These are phyloP conservation scores for Eospalax fontanierii DNA, from an alignment of 2,797 vertebrate genomes.

Conservation along the genomic window DNA sequence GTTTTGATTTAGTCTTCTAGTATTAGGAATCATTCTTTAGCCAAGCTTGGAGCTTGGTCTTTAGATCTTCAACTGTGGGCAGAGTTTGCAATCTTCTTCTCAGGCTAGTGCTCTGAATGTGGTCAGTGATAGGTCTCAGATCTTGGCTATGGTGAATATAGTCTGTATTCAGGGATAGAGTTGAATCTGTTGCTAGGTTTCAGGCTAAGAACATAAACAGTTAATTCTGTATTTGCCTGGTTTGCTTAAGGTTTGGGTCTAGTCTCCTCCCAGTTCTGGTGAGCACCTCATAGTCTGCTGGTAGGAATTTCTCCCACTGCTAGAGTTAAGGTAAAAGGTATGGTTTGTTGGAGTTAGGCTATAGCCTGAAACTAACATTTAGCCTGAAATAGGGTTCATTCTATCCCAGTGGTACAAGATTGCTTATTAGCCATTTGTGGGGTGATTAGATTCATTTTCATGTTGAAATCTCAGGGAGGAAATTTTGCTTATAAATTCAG, in stretches of 20 bases:
- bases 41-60: background rate
- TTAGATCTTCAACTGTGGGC: background rate
- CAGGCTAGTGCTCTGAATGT: background rate
- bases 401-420: background rate
- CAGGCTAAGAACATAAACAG: constrained; percentile 36
- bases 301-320: background rate
- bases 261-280: background rate
- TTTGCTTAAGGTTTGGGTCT: constrained; percentile 25
- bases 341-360: background rate
- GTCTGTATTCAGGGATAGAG: constrained; percentile 9
- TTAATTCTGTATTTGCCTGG: background rate
- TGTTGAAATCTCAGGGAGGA: constrained; percentile 49
- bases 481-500: constrained; percentile 8
- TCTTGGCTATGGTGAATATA: constrained; percentile 8
- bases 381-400: background rate
- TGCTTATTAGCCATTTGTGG: constrained; percentile 32
- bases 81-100: constrained; percentile 1
- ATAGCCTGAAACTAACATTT: background rate
- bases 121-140: constrained; percentile 6
- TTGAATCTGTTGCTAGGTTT: constrained; percentile 58
- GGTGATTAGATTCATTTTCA: constrained; percentile 53
- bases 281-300: constrained; percentile 15
- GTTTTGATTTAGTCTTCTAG: constrained; percentile 18
- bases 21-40: constrained; percentile 25
- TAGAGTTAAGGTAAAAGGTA: constrained; percentile 53